Evolutionary conservation across 2,888 invertebrate genomes (phyloP), one percentile per base, ranked within the genome.

Genomic region (Caenorhabditis afra): DNA sequence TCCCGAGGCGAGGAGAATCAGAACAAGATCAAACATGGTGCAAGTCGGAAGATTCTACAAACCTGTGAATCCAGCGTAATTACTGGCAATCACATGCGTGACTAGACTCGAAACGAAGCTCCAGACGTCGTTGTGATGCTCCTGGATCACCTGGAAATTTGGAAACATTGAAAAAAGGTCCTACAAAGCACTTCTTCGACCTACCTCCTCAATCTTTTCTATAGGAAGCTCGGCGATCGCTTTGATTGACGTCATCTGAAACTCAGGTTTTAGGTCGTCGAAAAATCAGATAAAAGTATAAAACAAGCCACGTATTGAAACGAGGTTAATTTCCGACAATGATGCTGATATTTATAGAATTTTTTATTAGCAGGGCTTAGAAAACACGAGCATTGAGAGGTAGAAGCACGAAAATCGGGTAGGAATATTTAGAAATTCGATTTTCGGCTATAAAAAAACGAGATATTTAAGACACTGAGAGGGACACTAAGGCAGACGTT

Each of bases 11-110:
- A 12, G 0, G 29, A 14, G 23, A 23, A 44, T 22, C 16, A 23
- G 16, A 64, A 49, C 23, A 37, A 37, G 14, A n/a, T 16, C 12
- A 35, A 37, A 7, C 20, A 20, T 22, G 47, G 18, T 41, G 41
- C 12, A n/a, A n/a, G n/a, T n/a, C n/a, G n/a, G n/a, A n/a, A n/a
- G 41, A 3, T 11, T 14, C 41, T 41, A 41, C 12, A 11, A 41
- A 79, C 79, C 68, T 8, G 62, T 62, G 45, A 58, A 73, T 23
- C 73, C 71, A 16, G 64, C n/a, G 52, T 75, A 68, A 67, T 81
- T 81, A n/a, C 62, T 67, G 16, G 75, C 73, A 14, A 81, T 35
- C 14, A 76, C 75, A 62, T 66, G 58, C 23, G 62, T 23, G 45
- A 79, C 52, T 35, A 70, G 61, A n/a, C 22, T 29, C 41, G 35